Conservation (phyloP, 2,113 vertebrate genomes). For the Chinchilla lanigera region DNA sequence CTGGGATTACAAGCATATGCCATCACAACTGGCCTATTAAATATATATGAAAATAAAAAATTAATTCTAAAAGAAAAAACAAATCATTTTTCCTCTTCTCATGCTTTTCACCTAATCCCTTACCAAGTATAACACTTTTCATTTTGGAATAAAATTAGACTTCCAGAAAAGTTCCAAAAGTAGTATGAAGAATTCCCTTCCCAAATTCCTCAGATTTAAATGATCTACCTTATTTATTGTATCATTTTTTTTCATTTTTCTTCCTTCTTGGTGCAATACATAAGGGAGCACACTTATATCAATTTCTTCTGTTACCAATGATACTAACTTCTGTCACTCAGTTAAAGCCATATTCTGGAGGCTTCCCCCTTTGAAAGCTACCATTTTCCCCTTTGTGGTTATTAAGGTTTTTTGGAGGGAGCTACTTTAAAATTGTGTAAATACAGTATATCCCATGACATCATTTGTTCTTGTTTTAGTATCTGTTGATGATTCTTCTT, state of each 20-base stretch:
- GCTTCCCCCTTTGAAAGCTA: not conserved
- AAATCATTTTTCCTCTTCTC: not conserved
- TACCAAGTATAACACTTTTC: not conserved
- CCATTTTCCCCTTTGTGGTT: not conserved
- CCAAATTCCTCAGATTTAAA: not conserved
- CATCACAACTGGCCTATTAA: constrained; percentile 40
- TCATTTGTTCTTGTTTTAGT: not conserved
- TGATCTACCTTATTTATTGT: not conserved
- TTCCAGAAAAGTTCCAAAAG: not conserved
- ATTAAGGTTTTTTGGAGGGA: not conserved
- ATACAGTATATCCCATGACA: not conserved
- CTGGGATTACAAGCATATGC: too few relatives aligned
- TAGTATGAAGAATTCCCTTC: not conserved
- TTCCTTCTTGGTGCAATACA: not conserved
- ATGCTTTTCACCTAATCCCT: not conserved
- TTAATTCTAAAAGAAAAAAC: not conserved
- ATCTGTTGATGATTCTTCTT: not conserved
- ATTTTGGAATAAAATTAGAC: not conserved
- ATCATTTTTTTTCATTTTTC: not conserved
- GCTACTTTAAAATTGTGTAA: not conserved
- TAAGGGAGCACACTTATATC: not conserved
- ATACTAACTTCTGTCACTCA: not conserved
- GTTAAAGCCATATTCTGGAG: not conserved
- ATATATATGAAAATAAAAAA: constrained; percentile 67
- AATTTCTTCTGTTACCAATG: not conserved